phyloP scores from a whole-genome alignment of 2,113 vertebrate genomes.

The Microcebus murinus region DNA sequence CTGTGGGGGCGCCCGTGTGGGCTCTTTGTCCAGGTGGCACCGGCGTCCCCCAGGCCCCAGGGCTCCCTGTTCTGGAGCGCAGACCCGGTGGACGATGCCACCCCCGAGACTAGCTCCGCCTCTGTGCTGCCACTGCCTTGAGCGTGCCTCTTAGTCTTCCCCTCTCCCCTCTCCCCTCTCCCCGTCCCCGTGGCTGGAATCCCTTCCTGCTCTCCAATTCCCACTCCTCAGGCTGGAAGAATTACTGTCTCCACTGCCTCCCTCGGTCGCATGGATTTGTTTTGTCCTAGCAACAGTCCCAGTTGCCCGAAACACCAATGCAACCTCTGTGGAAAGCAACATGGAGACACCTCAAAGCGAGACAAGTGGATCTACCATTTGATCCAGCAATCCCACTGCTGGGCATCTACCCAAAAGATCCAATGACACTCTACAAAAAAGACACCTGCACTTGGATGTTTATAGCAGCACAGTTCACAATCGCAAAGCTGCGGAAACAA shows the following conservation, averaged over 20 bases:
- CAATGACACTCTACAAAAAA: too few relatives aligned
- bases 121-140: background rate
- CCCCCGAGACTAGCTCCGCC: background rate
- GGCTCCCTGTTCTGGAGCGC: background rate
- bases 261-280: background rate
- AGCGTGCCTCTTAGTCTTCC: background rate
- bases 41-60: background rate
- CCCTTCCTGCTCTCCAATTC: background rate
- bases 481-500: too few relatives aligned
- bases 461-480: too few relatives aligned
- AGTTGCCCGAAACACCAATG: background rate
- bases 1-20: background rate
- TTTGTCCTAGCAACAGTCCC: background rate
- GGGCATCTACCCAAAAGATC: too few relatives aligned
- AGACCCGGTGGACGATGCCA: fast-evolving
- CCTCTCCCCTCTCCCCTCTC: background rate
- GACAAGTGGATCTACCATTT: too few relatives aligned
- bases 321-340: too few relatives aligned
- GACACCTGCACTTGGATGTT: too few relatives aligned
- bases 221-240: background rate
- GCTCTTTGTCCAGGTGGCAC: background rate
- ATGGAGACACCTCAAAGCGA: too few relatives aligned
- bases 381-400: too few relatives aligned
- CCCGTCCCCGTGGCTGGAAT: background rate
- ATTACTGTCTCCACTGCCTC: background rate